phyloP scores from a whole-genome alignment of 1,140 invertebrate genomes.

The Listronotus bonariensis region DNA sequence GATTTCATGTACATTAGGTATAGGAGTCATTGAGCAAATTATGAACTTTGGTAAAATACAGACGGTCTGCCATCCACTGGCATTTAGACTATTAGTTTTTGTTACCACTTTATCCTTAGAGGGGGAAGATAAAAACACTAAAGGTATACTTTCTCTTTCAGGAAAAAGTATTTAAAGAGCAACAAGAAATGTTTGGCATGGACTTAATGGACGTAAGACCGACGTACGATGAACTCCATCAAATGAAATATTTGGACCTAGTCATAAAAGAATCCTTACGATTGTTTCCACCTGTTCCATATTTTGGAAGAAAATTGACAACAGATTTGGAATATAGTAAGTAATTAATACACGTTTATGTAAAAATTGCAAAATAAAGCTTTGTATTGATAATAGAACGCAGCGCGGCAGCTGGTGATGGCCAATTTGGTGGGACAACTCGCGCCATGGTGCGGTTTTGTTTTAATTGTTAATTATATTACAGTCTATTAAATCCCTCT shows the following conservation, averaged over 20 bases:
- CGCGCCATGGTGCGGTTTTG: too few species aligned
- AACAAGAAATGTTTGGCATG: constrained; percentile 64
- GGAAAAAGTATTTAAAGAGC: constrained; percentile 67
- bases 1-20: too few species aligned
- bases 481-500: too few species aligned
- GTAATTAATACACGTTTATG: background rate
- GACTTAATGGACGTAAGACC: constrained; percentile 46
- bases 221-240: constrained; percentile 63
- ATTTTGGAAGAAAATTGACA: constrained; percentile 65
- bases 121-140: background rate
- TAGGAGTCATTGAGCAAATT: background rate
- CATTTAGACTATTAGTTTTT: background rate
- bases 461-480: background rate
- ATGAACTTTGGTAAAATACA: background rate
- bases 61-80: too few species aligned
- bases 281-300: constrained; percentile 74
- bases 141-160: constrained; percentile 49
- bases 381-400: background rate
- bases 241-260: constrained; percentile 75
- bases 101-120: background rate
- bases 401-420: background rate
- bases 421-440: background rate
- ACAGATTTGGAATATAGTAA: constrained; percentile 57
- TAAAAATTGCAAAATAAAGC: too few species aligned
- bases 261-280: constrained; percentile 72